Evolutionary conservation across 2,888 invertebrate species (phyloP).

Genomic region (Drosophila paracracens): DNA sequence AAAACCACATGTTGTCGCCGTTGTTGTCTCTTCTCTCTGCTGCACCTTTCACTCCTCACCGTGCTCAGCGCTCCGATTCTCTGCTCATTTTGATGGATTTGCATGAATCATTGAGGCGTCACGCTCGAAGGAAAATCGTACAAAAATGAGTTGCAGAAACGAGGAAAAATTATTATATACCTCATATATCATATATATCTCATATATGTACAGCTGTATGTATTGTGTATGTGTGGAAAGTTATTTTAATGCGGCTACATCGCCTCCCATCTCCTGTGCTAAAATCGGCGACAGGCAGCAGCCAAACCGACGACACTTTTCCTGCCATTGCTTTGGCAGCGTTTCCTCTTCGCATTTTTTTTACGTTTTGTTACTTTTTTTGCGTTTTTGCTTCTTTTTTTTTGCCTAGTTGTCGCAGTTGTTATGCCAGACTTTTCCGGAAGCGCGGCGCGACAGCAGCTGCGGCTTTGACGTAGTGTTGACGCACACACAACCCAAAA

Average conservation of each 20-base stretch:
- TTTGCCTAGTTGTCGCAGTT: slow-evolving; percentile 57
- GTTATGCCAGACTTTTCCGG: slow-evolving; percentile 79
- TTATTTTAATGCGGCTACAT: slow-evolving; percentile 68
- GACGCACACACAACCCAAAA: slow-evolving; percentile 63
- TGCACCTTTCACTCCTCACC: slow-evolving; percentile 1
- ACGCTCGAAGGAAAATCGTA: slow-evolving; percentile 76
- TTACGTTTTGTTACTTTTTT: slow-evolving; percentile 13
- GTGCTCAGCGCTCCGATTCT: slow-evolving; percentile 2
- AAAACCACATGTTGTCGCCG: slow-evolving; percentile 72
- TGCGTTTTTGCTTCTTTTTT: slow-evolving; percentile 6
- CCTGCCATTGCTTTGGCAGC: slow-evolving; percentile 66
- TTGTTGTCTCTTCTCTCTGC: slow-evolving; percentile 6
- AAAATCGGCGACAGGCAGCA: slow-evolving; percentile 63
- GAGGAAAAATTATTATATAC: slow-evolving; percentile 61
- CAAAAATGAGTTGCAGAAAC: slow-evolving; percentile 53
- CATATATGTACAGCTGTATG: slow-evolving; percentile 25
- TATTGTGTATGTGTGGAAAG: slow-evolving; percentile 54
- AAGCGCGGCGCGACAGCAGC: slow-evolving; percentile 80
- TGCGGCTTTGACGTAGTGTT: slow-evolving; percentile 76
- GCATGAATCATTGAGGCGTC: slow-evolving; percentile 82
- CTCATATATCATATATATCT: slow-evolving; percentile 29
- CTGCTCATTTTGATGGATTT: slow-evolving; percentile 73
- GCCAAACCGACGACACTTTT: slow-evolving; percentile 74
- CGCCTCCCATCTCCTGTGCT: slow-evolving; percentile 49
- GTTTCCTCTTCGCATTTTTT: slow-evolving; percentile 66